phyloP scores from a whole-genome alignment of 1,140 invertebrate genomes.

The Dermatophagoides farinae region DNA sequence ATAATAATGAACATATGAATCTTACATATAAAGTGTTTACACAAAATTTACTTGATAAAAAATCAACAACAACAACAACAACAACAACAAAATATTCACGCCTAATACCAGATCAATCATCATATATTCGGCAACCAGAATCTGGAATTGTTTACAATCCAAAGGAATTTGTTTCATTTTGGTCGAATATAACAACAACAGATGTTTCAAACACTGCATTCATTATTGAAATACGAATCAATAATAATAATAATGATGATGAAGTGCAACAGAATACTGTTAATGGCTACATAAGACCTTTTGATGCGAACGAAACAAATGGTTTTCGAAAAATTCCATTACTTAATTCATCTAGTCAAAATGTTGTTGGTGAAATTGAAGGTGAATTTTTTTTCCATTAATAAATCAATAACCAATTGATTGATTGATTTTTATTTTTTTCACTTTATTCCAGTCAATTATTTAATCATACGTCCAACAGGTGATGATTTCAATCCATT shows the following conservation, averaged over 20 bases:
- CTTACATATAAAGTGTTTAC: too few relatives aligned
- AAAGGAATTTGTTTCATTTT: background rate
- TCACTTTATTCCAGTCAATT: background rate
- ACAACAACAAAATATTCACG: background rate
- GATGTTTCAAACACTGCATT: background rate
- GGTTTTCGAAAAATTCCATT: background rate
- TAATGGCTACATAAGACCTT: background rate
- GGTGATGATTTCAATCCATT: background rate
- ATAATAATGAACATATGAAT: too few relatives aligned
- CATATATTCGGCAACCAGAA: background rate
- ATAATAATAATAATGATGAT: background rate
- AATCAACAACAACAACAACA: too few relatives aligned
- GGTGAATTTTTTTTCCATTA: too few relatives aligned
- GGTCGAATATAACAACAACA: background rate
- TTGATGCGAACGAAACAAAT: background rate
- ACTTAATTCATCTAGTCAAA: background rate
- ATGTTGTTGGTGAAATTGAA: background rate
- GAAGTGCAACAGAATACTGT: background rate
- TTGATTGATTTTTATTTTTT: too few relatives aligned
- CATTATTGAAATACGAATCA: background rate
- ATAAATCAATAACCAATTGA: background rate
- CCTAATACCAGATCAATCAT: background rate
- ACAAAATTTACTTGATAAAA: too few relatives aligned
- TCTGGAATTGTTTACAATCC: background rate
- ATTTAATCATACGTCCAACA: background rate